A percentile compares a stretch with the other conserved stretches of the same genome.
Evolutionary conservation across 2,113 vertebrate species (phyloP).

Genomic region (Oryzias woworae): DNA sequence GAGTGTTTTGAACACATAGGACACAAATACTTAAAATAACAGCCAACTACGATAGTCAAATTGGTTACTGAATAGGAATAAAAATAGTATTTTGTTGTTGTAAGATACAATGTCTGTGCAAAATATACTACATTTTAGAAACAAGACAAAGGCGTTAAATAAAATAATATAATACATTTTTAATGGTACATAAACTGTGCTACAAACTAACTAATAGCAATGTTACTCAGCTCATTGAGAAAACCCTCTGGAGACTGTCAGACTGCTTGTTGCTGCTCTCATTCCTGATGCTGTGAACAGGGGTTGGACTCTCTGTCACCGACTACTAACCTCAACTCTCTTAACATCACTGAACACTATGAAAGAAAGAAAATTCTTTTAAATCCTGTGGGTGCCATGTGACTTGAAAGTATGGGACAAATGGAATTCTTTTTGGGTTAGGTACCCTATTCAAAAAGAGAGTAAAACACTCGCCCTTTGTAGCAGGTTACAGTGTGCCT

Average conservation of each 20-base stretch:
- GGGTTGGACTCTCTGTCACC: slow-evolving; percentile 25
- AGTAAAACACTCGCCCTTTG: slow-evolving; percentile 27
- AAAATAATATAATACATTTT: not conserved
- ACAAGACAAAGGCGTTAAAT: not conserved
- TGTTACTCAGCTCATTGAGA: slow-evolving; percentile 36
- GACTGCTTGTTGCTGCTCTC: slow-evolving; percentile 27
- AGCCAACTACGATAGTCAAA: too few species aligned
- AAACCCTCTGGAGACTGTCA: slow-evolving; percentile 24
- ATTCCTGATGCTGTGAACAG: slow-evolving; percentile 19
- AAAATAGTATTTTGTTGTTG: too few species aligned
- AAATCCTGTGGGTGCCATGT: slow-evolving; percentile 18
- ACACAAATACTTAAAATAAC: too few species aligned
- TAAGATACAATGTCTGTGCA: too few species aligned
- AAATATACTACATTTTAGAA: not conserved
- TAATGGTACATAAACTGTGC: not conserved
- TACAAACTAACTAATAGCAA: not conserved
- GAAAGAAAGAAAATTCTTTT: slow-evolving; percentile 12
- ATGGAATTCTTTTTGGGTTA: slow-evolving; percentile 14
- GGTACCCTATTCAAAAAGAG: not conserved
- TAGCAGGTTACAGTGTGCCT: slow-evolving; percentile 41
- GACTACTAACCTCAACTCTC: slow-evolving; percentile 25
- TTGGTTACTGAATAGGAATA: too few species aligned
- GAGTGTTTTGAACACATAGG: too few species aligned
- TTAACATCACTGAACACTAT: not conserved
- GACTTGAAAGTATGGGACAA: slow-evolving; percentile 4